Conservation (phyloP, 2,888 invertebrate species). For the Phengaris arion region DNA sequence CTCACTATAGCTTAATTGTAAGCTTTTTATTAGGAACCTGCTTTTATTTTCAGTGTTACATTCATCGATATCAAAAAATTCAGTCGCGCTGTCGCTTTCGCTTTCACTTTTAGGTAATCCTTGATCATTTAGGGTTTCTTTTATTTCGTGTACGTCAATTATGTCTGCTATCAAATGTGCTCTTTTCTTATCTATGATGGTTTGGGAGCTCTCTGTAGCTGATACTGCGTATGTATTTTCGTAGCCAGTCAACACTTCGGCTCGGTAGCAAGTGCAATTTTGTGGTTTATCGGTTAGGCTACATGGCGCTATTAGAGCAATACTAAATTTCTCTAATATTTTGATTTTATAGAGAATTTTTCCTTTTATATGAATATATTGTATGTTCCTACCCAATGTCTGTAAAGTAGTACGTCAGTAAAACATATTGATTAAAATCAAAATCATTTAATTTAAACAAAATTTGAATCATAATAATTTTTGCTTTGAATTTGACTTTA, state of each 20-base stretch:
- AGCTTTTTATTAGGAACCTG: conserved; percentile 58
- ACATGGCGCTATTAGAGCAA: conserved; percentile 68
- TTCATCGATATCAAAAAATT: conserved; percentile 44
- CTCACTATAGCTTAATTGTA: conserved; percentile 66
- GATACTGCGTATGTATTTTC: conserved; percentile 56
- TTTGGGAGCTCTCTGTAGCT: conserved; percentile 47
- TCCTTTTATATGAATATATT: conserved; percentile 63
- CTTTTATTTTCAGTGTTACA: conserved; percentile 60
- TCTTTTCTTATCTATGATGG: conserved; percentile 56
- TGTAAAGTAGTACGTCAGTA: conserved; percentile 41
- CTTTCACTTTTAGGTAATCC: conserved; percentile 43
- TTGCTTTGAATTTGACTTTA: no score
- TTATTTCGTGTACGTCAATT: conserved; percentile 69
- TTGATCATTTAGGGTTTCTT: conserved; percentile 62
- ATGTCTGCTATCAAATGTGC: conserved; percentile 70
- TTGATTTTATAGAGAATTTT: conserved; percentile 70
- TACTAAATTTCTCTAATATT: conserved; percentile 66
- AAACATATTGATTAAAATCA: not conserved
- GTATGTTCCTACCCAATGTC: conserved; percentile 64
- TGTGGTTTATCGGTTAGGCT: conserved; percentile 48
- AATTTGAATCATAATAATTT: no score
- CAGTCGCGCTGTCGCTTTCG: conserved; percentile 46
- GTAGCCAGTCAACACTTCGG: conserved; percentile 50
- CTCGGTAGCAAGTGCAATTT: conserved; percentile 58
- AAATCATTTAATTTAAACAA: not conserved